These are phyloP conservation scores for Trichechus manatus DNA, from an alignment of 2,113 vertebrate species.

Conservation along the genomic window DNA sequence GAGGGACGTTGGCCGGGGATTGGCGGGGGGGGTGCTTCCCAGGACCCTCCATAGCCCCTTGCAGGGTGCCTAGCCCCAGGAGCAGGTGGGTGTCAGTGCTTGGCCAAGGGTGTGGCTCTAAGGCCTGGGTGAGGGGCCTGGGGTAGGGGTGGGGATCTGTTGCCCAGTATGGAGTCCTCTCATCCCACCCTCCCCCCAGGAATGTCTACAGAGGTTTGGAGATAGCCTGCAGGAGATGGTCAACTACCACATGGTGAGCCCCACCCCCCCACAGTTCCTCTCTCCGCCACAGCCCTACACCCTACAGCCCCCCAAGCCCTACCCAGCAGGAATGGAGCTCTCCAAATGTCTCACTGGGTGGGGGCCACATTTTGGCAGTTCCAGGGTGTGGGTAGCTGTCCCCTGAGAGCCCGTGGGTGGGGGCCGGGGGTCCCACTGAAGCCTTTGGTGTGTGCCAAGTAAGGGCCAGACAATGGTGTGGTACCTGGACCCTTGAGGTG, in stretches of 20 bases:
- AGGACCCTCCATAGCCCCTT: not conserved
- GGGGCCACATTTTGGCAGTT: not conserved
- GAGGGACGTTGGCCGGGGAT: conserved; percentile 78
- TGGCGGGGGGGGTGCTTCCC: not conserved
- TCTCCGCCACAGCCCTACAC: not conserved
- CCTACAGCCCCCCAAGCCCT: not conserved
- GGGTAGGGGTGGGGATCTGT: not conserved
- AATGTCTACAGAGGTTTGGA: conserved; percentile 96
- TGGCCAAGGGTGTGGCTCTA: no score
- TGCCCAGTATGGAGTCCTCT: not conserved
- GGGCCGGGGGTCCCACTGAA: not conserved
- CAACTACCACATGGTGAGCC: conserved; percentile 98
- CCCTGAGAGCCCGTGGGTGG: not conserved
- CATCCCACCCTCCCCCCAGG: conserved; percentile 86
- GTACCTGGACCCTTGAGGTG: not conserved
- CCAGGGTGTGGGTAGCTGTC: not conserved
- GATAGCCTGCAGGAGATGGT: conserved; percentile 98
- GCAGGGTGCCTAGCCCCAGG: not conserved
- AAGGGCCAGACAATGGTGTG: not conserved
- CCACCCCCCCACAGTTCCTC: no score
- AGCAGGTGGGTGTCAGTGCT: not conserved
- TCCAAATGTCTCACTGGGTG: not conserved
- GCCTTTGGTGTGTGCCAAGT: not conserved
- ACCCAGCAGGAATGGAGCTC: not conserved
- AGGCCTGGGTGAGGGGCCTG: not conserved